Evolutionary conservation across 2,888 invertebrate species (phyloP), one percentile per base, ranked within the genome.

Genomic region (Salticus scenicus): DNA sequence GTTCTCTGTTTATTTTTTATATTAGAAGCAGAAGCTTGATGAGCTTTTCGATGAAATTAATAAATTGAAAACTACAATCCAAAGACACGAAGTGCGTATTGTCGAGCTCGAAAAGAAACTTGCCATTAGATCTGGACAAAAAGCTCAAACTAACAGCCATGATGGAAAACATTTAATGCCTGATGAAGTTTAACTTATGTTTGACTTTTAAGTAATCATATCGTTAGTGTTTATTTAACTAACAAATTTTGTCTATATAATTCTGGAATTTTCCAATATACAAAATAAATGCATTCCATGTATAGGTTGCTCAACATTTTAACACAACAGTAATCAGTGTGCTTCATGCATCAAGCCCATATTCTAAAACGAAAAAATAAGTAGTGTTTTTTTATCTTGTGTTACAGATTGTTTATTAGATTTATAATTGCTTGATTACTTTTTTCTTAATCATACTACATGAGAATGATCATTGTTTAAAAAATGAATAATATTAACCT

Each of bases 1-100:
- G n/a, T n/a, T 17, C 47, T 10, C 31, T 37, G 67, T 7, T n/a
- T n/a, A n/a, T n/a, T n/a, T n/a, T n/a, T n/a, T n/a, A n/a, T 51
- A 37, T 14, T 10, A 85, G 75, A 78, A 87, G 30, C 28, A 87
- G 66, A 88, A 89, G 70, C 92, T 97, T 24, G 96, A 96, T 89
- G 96, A 96, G 90, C 94, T 95, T 57, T 96, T 97, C 90, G 84
- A 84, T 63, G 97, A 97, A 92, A 96, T 97, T 89, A 94, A 97
- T 83, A 97, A 97, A 91, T 92, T 97, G 88, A 97, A 97, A 90
- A 95, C 97, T n/a, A 96, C 97, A 91, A 96, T 97, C 89, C 96
- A 97, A 31, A 97, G 97, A 90, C 97, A 97, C 90, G 97, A 97
- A 92, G 97, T 96, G 89, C 93, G 96, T 75, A 96, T 96, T 91